These are phyloP conservation scores for Erinaceus europaeus DNA, from an alignment of 2,113 vertebrate species.

Conservation along the genomic window DNA sequence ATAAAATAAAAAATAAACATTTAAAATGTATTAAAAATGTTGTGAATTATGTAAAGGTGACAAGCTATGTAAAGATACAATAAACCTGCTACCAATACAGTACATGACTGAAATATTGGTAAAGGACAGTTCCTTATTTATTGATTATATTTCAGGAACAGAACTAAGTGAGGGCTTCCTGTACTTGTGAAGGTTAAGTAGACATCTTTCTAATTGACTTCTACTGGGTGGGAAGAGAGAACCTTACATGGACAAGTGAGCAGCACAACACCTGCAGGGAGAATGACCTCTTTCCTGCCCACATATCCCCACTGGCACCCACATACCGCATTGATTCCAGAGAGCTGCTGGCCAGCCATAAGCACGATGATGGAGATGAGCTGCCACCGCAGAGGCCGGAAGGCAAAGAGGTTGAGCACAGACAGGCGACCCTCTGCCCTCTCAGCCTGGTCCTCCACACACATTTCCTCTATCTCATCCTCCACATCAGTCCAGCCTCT, in stretches of 20 bases:
- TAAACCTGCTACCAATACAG: too few relatives aligned
- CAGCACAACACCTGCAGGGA: background rate
- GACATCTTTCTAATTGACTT: too few relatives aligned
- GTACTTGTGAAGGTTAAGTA: too few relatives aligned
- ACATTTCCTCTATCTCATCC: conserved; percentile 84
- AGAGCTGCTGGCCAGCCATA: conserved; percentile 89
- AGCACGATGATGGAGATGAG: conserved; percentile 83
- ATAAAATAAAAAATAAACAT: too few relatives aligned
- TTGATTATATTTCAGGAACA: too few relatives aligned
- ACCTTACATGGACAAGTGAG: fast-evolving
- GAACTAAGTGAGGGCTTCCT: too few relatives aligned
- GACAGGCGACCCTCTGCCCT: conserved; percentile 81
- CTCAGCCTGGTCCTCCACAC: conserved; percentile 82
- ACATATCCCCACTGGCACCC: background rate
- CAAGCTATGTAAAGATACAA: too few relatives aligned
- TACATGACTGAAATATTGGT: too few relatives aligned
- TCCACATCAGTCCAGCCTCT: conserved; percentile 80
- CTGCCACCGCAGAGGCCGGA: conserved; percentile 86
- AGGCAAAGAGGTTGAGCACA: conserved; percentile 80
- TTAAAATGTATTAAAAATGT: too few relatives aligned
- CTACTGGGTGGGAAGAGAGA: background rate
- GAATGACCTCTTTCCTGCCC: too few relatives aligned
- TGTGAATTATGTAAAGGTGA: too few relatives aligned
- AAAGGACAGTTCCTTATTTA: too few relatives aligned
- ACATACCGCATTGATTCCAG: conserved; percentile 84